Base-by-base conservation (phyloP, 2,888 invertebrate species). In the Leptopilina syphax region DNA sequence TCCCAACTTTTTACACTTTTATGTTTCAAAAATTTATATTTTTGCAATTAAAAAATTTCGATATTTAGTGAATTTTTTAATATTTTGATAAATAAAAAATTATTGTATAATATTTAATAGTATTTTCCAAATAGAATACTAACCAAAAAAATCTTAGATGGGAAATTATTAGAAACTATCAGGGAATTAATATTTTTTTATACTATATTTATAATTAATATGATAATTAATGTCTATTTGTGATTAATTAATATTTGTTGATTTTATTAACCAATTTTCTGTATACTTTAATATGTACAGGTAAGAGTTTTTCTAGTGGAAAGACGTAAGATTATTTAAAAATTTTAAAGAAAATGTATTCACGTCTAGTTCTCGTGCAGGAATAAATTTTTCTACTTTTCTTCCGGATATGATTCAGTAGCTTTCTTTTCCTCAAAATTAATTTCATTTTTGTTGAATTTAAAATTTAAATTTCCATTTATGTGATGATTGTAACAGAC, bases 311-410 rank as follows among this genome's bases (percentile, higher is more conserved):
- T 54, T 70, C 50, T 70, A 54, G 13, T 70, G 70, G 68, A 68
- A 68, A 47, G 44, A 68, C 47, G 47, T 68, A 68, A 68, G 47
- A 50, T 50, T 44, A 44, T 57, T 60, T 60, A 60, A 60, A 60
- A 60, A 7, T 18, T 18, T 60, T 2, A n/a, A 60, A 60, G 18
- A 60, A 50, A 10, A 50, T 50, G 50, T 50, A 10, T 12, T 50
- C 50, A 50, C 10, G 9, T 50, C 63, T 63, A 24, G 24, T 63
- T 63, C 63, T 63, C 63, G 63, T 63, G 63, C 63, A 63, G 63
- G n/a, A 63, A 63, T 63, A 4, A 24, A 63, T 24, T 63, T 8
- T 24, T 44, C 44, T 9, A 24, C 24, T 63, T 63, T 24, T 18
- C 24, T 50, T 50, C 10, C 12, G 3, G 10, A 50, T 3, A 50